Conservation (phyloP, 2,888 invertebrate genomes). For the Xanthia icteritia region DNA sequence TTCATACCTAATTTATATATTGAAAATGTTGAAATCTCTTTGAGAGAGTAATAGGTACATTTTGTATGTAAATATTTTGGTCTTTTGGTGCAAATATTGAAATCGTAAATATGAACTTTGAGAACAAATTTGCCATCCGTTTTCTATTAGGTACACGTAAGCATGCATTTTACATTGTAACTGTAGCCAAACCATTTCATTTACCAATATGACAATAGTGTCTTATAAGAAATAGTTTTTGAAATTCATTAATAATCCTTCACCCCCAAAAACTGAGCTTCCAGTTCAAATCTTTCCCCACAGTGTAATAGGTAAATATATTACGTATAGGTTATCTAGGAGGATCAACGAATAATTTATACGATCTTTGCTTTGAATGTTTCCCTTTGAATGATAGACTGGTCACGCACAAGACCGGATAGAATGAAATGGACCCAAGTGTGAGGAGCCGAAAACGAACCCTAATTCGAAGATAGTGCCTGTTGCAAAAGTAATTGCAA, state of each 20-base stretch:
- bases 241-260: background rate
- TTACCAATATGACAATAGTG: background rate
- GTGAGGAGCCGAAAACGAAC: conserved; percentile 16
- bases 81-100: conserved; percentile 1
- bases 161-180: background rate
- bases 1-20: conserved; percentile 24
- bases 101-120: background rate
- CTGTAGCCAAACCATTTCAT: background rate
- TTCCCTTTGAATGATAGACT: conserved; percentile 52
- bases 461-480: conserved; percentile 43
- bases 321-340: conserved; percentile 12
- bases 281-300: background rate
- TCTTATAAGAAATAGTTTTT: background rate
- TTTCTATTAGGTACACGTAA: background rate
- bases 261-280: no score
- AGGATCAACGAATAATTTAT: conserved; percentile 41
- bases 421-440: conserved; percentile 38
- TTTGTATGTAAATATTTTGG: conserved; percentile 26
- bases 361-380: conserved; percentile 40
- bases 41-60: conserved; percentile 14
- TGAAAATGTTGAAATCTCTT: conserved; percentile 32
- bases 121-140: background rate
- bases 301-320: background rate
- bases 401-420: conserved; percentile 50
- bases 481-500: conserved; percentile 48